Conservation (phyloP, 2,113 vertebrate species). For the Xenus cinereus region DNA sequence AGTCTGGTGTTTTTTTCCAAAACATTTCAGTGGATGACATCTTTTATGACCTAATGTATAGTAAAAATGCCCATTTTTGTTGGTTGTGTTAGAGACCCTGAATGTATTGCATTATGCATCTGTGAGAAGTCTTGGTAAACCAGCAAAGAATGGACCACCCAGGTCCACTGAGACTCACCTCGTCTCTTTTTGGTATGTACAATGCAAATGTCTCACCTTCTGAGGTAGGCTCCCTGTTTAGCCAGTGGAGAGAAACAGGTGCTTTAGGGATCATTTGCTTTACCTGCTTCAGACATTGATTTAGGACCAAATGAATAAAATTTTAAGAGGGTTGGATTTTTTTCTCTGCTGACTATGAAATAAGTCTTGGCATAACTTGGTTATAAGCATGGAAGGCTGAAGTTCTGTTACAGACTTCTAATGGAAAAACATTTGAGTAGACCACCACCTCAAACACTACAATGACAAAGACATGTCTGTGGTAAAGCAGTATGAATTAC, state of each 20-base stretch:
- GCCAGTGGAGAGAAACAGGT: too few relatives aligned
- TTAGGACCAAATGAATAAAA: not conserved
- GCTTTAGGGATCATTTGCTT: too few relatives aligned
- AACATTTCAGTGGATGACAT: not conserved
- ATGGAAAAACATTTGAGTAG: not conserved
- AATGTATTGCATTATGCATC: not conserved
- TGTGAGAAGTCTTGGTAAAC: not conserved
- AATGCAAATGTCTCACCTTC: too few relatives aligned
- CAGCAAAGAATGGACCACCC: not conserved
- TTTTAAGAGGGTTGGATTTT: not conserved
- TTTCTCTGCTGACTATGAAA: not conserved
- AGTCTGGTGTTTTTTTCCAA: not conserved
- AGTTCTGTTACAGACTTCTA: not conserved
- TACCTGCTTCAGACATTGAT: too few relatives aligned
- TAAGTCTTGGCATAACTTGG: too few relatives aligned
- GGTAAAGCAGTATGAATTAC: not conserved
- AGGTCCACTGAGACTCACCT: not conserved
- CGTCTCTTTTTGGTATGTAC: too few relatives aligned
- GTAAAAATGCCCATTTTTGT: not conserved
- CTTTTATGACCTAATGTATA: not conserved
- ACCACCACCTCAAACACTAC: not conserved
- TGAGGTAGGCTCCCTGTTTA: too few relatives aligned
- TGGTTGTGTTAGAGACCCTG: not conserved
- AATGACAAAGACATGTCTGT: too few relatives aligned
- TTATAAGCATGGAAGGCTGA: too few relatives aligned